Base-by-base conservation (phyloP, 2,888 invertebrate genomes). In the Drosophila mimica region DNA sequence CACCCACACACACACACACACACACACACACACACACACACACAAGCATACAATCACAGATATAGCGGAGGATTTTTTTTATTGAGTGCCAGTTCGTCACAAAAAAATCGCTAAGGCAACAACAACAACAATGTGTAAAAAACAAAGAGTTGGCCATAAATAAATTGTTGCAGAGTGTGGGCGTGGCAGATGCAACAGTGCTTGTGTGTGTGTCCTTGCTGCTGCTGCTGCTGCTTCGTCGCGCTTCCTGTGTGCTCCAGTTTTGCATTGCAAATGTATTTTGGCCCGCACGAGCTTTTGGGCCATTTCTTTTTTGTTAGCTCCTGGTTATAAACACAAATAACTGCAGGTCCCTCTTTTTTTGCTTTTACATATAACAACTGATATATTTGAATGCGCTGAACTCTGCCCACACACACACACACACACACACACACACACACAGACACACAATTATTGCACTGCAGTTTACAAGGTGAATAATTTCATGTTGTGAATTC, bases 201-300 rank as follows among this genome's bases (percentile, higher is more conserved):
- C 15, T 3, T 25, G n/a, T 25, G 20, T 28, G 15, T 13, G 17
- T 38, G 1, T 54, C 30, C 34, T 17, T 40, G 53, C 46, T 82
- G 79, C 79, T 46, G 46, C 43, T 7, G 43, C 38, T 38, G 17
- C 46, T 75, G 79, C 61, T 70, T 72, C 58, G 81, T 73, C 70
- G 75, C 70, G 81, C 73, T 83, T 83, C 78, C 82, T 79, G 79
- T 81, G 82, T 81, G 82, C 73, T 81, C 81, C 76, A 83, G 65
- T 82, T 82, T 81, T 81, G 81, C 79, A 81, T 76, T 82, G 82
- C 82, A 81, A 81, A 81, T 82, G 67, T 70, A 73, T 72, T 67
- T 59, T 63, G 28, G 51, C 60, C 61, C 61, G 67, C 36, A 59
- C 28, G 33, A 20, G 28, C 33, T 33, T 52, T 28, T 54, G 7